Evolutionary conservation across 2,113 vertebrate species (phyloP), one percentile per base, ranked within the genome.

Genomic region (Toxotes jaculatrix): DNA sequence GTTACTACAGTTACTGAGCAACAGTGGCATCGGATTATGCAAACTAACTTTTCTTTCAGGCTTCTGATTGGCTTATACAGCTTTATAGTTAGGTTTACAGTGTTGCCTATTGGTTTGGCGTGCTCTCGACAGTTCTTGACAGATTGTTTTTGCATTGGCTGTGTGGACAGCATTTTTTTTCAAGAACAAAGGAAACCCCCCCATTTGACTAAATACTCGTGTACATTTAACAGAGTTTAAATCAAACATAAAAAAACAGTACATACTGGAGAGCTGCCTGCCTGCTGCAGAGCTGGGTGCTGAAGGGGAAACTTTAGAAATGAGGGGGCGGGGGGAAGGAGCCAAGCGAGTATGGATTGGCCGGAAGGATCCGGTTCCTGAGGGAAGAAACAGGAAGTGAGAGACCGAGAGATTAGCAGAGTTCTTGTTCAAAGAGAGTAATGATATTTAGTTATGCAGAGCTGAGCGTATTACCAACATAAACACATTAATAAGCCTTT

Each of bases 301-400:
- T 79, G 95, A 53, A 51, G 96, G 93, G 59, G 95, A 90, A 70
- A 92, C 94, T 95, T 98, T 98, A 90, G 97, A 94, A 74, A 96
- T 87, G 6, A 96, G 94, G 0, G 97, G 96, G 61, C 97, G 96
- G 67, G 97, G 95, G 72, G 96, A 90, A 83, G 97, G 96, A 88
- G 95, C 92, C 69, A 97, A 91, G 4, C 97, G 96, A 53, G 97
- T 95, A 84, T 98, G 97, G 92, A 99, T 97, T 51, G 98, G 98
- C 80, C 97, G 96, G 93, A 99, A 99, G 0, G 97, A 98, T 83
- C 98, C 98, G 85, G 97, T 97, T 90, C 95, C 95, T 96, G 86
- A 43, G 71, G 77, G 72, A 89, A 83, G 87, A 86, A 66, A 89
- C 79, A 62, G 82, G 78, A 88, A 90, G 70, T 53, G 63, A 85